phyloP scores from a whole-genome alignment of 2,888 invertebrate genomes.

The Aphidius colemani region DNA sequence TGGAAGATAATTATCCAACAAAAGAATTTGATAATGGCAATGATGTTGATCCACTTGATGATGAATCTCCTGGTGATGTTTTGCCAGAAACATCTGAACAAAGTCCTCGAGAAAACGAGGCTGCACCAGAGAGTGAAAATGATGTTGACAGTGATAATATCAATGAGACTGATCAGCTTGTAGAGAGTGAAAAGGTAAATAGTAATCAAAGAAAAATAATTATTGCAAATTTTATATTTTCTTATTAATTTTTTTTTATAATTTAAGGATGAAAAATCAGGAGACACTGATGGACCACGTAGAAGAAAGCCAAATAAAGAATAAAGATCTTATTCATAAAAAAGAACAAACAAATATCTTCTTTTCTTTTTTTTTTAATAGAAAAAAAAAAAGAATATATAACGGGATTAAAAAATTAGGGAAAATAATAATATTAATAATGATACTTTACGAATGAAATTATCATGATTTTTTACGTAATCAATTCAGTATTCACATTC shows the following conservation, averaged over 20 bases:
- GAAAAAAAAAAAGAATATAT: background rate
- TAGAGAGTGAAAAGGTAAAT: constrained; percentile 49
- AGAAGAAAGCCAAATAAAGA: constrained; percentile 59
- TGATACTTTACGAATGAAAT: too few species aligned
- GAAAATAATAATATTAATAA: background rate
- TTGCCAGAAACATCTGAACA: constrained; percentile 33
- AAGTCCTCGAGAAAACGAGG: constrained; percentile 39
- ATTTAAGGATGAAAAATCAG: constrained; percentile 39
- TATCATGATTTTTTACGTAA: background rate
- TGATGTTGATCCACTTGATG: constrained; percentile 46
- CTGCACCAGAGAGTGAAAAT: constrained; percentile 49
- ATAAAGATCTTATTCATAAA: constrained; percentile 29
- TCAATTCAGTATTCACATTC: constrained; percentile 7
- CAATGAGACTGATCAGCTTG: constrained; percentile 44
- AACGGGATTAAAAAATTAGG: constrained; percentile 6
- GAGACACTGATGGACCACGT: constrained; percentile 52
- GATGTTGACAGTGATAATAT: constrained; percentile 45
- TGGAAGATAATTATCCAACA: constrained; percentile 15
- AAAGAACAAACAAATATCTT: too few species aligned
- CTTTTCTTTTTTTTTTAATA: too few species aligned
- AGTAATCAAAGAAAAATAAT: constrained; percentile 16
- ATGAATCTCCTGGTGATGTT: constrained; percentile 44
- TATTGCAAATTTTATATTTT: too few species aligned
- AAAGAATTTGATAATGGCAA: constrained; percentile 66
- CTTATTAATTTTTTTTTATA: too few species aligned